Evolutionary conservation across 2,113 vertebrate genomes (phyloP).

Genomic region (Gavialis gangeticus): DNA sequence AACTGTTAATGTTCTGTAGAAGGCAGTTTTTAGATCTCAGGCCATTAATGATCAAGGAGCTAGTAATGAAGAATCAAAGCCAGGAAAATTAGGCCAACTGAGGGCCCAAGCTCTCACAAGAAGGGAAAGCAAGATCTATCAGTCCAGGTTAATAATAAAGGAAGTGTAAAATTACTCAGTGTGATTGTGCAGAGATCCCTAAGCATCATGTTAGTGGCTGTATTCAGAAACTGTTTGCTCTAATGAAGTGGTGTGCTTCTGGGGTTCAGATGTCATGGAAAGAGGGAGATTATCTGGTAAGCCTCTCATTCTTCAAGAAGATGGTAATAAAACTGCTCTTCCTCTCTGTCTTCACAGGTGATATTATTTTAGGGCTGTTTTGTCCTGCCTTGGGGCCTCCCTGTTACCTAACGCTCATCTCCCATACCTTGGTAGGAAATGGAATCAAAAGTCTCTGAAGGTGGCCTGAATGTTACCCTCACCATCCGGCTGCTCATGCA

Average conservation of each 20-base stretch:
- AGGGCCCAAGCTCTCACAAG: too few species aligned
- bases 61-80: too few species aligned
- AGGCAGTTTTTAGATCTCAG: background rate
- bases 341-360: constrained; percentile 76
- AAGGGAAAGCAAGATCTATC: too few species aligned
- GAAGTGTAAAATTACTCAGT: too few species aligned
- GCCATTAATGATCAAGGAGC: background rate
- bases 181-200: too few species aligned
- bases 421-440: constrained; percentile 82
- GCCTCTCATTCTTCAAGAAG: background rate
- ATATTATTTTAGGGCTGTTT: constrained; percentile 79
- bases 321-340: background rate
- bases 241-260: background rate
- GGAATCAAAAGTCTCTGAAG: constrained; percentile 96
- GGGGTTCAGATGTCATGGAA: background rate
- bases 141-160: too few species aligned
- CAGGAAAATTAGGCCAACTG: too few species aligned
- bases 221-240: too few species aligned
- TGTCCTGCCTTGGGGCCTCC: constrained; percentile 76
- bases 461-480: constrained; percentile 96
- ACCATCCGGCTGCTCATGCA: constrained; percentile 99
- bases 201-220: too few species aligned
- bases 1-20: background rate
- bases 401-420: constrained; percentile 58
- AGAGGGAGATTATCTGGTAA: background rate